Conservation (phyloP, 2,888 invertebrate genomes). For the Drosophila stalkeri region DNA sequence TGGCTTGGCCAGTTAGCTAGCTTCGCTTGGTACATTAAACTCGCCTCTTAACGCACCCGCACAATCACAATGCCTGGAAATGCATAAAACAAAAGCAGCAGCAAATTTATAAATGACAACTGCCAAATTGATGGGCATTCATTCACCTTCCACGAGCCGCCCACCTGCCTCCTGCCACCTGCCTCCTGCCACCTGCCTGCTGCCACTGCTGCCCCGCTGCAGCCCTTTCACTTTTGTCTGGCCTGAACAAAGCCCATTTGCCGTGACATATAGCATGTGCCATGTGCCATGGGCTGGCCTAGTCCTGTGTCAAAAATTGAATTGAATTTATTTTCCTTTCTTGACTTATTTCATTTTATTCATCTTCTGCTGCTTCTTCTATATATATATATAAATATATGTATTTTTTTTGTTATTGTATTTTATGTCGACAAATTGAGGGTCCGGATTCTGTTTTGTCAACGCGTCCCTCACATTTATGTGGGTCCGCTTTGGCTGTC, state of each 20-base stretch:
- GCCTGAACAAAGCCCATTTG: slow-evolving; percentile 29
- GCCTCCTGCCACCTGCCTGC: no score
- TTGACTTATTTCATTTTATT: slow-evolving; percentile 3
- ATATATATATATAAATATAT: no score
- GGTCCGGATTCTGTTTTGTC: slow-evolving; percentile 36
- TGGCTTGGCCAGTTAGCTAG: slow-evolving; percentile 2
- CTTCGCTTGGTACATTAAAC: slow-evolving; percentile 57
- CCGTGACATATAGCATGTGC: slow-evolving; percentile 43
- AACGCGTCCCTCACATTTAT: slow-evolving; percentile 23
- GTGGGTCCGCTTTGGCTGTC: slow-evolving; percentile 30
- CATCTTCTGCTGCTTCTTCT: neutral
- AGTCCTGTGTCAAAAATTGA: slow-evolving; percentile 53
- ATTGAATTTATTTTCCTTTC: slow-evolving; percentile 47
- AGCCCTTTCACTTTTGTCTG: slow-evolving; percentile 34
- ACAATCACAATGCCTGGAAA: neutral
- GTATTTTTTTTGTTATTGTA: neutral
- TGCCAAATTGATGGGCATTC: slow-evolving; percentile 62
- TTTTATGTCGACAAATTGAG: slow-evolving; percentile 44
- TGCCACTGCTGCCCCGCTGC: neutral
- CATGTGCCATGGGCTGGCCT: slow-evolving; percentile 12
- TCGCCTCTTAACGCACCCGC: slow-evolving; percentile 38
- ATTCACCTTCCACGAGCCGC: slow-evolving; percentile 7
- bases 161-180: no score
- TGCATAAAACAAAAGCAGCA: slow-evolving; percentile 66
- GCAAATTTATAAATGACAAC: slow-evolving; percentile 76